phyloP scores from a whole-genome alignment of 1,140 invertebrate genomes.

The Pogonognathellus flavescens region DNA sequence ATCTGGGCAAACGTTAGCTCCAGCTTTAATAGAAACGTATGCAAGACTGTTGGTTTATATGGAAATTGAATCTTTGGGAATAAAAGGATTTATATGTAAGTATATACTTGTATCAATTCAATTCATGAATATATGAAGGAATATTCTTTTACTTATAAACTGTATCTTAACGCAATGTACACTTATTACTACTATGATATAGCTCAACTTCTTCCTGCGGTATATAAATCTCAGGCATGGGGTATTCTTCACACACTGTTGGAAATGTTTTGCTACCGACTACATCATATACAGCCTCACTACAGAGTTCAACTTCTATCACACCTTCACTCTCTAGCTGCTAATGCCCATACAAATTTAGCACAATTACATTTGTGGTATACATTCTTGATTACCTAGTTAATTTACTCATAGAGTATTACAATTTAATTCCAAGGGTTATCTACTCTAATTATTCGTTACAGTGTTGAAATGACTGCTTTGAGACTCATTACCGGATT shows the following conservation, averaged over 20 bases:
- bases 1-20: slow-evolving; percentile 84
- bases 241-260: slow-evolving; percentile 93
- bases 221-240: slow-evolving; percentile 94
- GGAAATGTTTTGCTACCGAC: slow-evolving; percentile 96
- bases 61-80: slow-evolving; percentile 96
- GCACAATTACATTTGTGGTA: slow-evolving; percentile 89
- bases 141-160: too few species aligned
- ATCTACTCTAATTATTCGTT: slow-evolving; percentile 67
- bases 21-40: slow-evolving; percentile 95
- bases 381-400: slow-evolving; percentile 65
- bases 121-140: not conserved
- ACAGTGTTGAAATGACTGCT: slow-evolving; percentile 92
- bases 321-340: slow-evolving; percentile 88
- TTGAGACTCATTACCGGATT: slow-evolving; percentile 90
- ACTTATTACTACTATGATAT: slow-evolving; percentile 67
- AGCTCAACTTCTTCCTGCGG: slow-evolving; percentile 89
- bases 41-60: slow-evolving; percentile 93
- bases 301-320: slow-evolving; percentile 92
- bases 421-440: too few species aligned
- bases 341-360: slow-evolving; percentile 87
- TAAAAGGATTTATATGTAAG: slow-evolving; percentile 95
- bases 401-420: not conserved
- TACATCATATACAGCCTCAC: slow-evolving; percentile 96
- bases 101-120: slow-evolving; percentile 67
- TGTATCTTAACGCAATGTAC: too few species aligned